Base-by-base conservation (phyloP, 2,113 vertebrate species). In the Athene noctua region DNA sequence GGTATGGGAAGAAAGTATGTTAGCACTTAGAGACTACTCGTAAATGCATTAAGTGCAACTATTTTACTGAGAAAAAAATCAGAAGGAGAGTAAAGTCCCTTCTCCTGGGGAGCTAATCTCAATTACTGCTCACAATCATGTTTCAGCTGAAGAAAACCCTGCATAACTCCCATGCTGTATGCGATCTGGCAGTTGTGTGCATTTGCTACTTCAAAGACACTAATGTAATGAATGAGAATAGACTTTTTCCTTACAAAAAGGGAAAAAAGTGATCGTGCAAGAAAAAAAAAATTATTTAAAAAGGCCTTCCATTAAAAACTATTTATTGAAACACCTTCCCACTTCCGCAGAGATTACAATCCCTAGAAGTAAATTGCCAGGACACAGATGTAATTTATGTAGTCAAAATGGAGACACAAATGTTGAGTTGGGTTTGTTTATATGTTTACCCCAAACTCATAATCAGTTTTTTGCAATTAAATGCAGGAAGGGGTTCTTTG, bases 11-110 rank as follows among this genome's bases (percentile, higher is more conserved):
- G 80, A 93, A 94, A 93, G 91, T 8, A 86, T 63, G 46, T 49
- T 77, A 88, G 67, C 75, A 94, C 81, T 95, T 88, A 81, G 6
- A 46, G 38, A 75, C 71, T 70, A n/a, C 84, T 49, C 6, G 0
- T 55, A 93, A 92, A 91, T 66, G 84, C 75, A 84, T 52, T 74
- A 92, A 88, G 54, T 58, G 16, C 67, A 86, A 65, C 94, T 79
- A 73, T 52, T 96, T 97, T 61, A 59, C 40, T 26, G 13, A 68
- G 74, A 36, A 59, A 52, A 66, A 72, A 74, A 22, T 14, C 25
- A 80, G 32, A 10, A 58, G 3, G 49, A 84, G 38, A 95, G 40
- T 68, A 68, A 29, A 93, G 61, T 47, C 68, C 49, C 58, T 92
- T 89, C 80, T 89, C 52, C 70, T 52, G 38, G 32, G 81, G 63